Base-by-base conservation (phyloP, 2,113 vertebrate species). In the Urocitellus parryii region DNA sequence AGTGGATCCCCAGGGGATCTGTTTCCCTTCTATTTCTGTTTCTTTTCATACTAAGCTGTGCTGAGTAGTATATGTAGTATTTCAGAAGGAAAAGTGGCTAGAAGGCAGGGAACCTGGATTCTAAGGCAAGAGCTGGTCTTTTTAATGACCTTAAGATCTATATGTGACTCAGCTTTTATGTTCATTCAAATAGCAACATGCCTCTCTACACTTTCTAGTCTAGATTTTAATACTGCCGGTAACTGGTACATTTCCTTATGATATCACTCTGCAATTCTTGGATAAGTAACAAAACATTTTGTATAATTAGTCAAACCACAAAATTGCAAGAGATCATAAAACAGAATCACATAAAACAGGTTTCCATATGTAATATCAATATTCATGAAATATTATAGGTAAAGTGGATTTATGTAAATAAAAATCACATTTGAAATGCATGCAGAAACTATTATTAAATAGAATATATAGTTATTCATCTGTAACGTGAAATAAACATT, bases 381-480 rank as follows among this genome's bases (percentile, higher is more conserved):
- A 97, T 87, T 82, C 56, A 72, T 92, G 48, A 94, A 87, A 90
- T 84, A 29, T 37, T 90, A 16, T 37, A 81, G 18, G 42, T 86
- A 84, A 94, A 88, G 39, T 89, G 8, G 90, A 80, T 48, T 84
- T 65, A 80, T 53, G 11, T 93, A 89, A 96, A 89, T 77, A 87
- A 78, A 96, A 90, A 83, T 32, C 27, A 74, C 9, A 84, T 85
- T 72, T 39, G 39, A 96, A 91, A 88, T 76, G 22, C 78, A 93
- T 22, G 65, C 14, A 81, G 73, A 74, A 85, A 74, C n/a, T 88
- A 72, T 45, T 65, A 94, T 77, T 88, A 94, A 87, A 53, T 18
- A 88, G 67, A 8, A 51, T 51, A 56, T 70, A 56, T 53, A 81
- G 53, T 89, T 76, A 88, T 61, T 92, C 77, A 81, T 82, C 82